These are phyloP conservation scores for Silurus aristotelis DNA, from an alignment of 2,797 vertebrate species.

Conservation along the genomic window DNA sequence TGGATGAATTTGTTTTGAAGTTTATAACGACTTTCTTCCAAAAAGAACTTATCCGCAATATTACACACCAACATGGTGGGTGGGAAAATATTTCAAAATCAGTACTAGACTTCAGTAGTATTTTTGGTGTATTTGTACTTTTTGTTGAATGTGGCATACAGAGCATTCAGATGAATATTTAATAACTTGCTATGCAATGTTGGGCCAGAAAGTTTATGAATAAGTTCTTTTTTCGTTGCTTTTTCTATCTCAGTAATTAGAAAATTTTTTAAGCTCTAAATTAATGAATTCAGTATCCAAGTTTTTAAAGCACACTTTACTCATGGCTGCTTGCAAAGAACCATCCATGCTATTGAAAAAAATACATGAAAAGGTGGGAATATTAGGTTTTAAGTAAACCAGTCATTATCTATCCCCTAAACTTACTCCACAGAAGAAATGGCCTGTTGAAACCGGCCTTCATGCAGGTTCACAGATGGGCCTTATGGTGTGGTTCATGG, in stretches of 20 bases:
- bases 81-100: background rate
- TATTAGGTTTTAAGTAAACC: slow-evolving; percentile 24
- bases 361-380: slow-evolving; percentile 1
- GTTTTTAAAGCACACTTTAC: background rate
- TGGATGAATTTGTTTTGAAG: background rate
- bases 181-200: background rate
- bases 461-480: slow-evolving; percentile 43
- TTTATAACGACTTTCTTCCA: background rate
- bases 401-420: slow-evolving; percentile 39
- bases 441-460: slow-evolving; percentile 16
- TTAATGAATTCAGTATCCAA: background rate
- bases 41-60: background rate
- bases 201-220: background rate
- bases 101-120: background rate
- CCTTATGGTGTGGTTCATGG: slow-evolving; percentile 15
- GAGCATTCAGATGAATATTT: background rate
- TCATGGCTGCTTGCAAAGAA: background rate
- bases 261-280: background rate
- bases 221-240: background rate
- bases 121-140: background rate
- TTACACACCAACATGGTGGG: background rate
- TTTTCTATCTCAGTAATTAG: background rate
- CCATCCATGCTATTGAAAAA: background rate
- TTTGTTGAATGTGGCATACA: background rate
- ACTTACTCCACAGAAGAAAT: slow-evolving; percentile 60